Percentiles rank a stretch among this genome's conserved stretches.
Evolutionary conservation across 2,888 invertebrate genomes (phyloP).

Genomic region (Heliconius erato): DNA sequence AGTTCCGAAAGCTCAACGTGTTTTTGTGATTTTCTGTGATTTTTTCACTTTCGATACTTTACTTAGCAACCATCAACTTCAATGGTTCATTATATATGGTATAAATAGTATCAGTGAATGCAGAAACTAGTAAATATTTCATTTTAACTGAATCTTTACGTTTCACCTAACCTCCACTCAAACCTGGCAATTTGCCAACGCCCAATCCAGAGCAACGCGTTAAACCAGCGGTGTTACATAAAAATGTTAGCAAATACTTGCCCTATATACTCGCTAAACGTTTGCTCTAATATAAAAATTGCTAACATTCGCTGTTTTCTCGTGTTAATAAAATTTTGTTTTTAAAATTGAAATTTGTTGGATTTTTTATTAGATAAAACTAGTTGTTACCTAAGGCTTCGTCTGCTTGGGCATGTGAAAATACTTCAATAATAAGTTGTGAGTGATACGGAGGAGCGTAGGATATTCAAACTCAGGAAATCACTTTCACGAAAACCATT

Average conservation of each 20-base stretch:
- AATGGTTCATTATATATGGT: background rate
- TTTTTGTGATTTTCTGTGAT: no score
- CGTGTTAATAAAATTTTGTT: background rate
- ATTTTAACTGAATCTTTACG: conserved; percentile 7
- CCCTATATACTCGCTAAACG: conserved; percentile 6
- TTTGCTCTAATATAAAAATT: background rate
- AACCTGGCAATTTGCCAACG: conserved; percentile 48
- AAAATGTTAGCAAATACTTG: conserved; percentile 37
- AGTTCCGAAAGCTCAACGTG: no score
- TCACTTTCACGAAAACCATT: no score
- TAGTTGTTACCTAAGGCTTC: no score
- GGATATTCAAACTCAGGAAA: no score
- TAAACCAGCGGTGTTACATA: conserved; percentile 37
- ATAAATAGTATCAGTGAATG: background rate
- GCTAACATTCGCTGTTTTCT: background rate
- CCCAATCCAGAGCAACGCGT: conserved; percentile 47
- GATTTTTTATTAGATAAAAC: background rate
- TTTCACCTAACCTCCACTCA: conserved; percentile 42
- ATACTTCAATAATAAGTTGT: no score
- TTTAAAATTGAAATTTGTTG: background rate
- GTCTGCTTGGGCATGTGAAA: no score
- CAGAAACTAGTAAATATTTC: conserved; percentile 7
- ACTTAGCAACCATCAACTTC: background rate
- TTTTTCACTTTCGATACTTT: no score
- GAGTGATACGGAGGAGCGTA: no score